These are phyloP conservation scores for Mimumesa dahlbomi DNA, from an alignment of 2,888 invertebrate genomes.

Conservation along the genomic window DNA sequence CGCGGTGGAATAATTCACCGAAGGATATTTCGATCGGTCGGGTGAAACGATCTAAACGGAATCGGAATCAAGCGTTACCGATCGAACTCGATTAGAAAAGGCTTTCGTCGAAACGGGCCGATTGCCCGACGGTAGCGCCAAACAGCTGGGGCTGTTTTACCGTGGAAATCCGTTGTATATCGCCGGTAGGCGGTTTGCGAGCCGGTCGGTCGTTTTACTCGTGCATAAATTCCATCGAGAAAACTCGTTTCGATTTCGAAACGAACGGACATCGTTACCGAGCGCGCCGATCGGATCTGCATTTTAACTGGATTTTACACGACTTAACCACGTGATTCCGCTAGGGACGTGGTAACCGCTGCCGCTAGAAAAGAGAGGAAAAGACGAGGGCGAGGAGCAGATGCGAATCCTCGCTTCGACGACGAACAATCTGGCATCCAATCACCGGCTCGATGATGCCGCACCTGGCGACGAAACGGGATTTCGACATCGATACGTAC, in stretches of 20 bases:
- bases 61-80: no score
- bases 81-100: no score
- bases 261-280: slow-evolving; percentile 29
- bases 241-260: slow-evolving; percentile 34
- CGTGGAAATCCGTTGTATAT: no score
- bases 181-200: no score
- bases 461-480: slow-evolving; percentile 58
- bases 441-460: slow-evolving; percentile 62
- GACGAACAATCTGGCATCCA: slow-evolving; percentile 63
- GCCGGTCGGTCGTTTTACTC: slow-evolving; percentile 33
- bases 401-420: slow-evolving; percentile 35
- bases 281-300: slow-evolving; percentile 64
- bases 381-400: slow-evolving; percentile 3
- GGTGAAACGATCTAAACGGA: no score
- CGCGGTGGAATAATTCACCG: no score
- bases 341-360: slow-evolving; percentile 5
- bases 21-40: no score
- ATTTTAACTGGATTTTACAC: slow-evolving; percentile 69
- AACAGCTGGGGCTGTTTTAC: no score
- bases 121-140: no score
- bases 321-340: slow-evolving; percentile 33
- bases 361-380: slow-evolving; percentile 6
- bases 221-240: slow-evolving; percentile 11
- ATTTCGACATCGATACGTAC: slow-evolving; percentile 53
- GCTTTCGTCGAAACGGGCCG: no score